Conservation (phyloP, 2,113 vertebrate genomes). For the Hipposideros armiger region DNA sequence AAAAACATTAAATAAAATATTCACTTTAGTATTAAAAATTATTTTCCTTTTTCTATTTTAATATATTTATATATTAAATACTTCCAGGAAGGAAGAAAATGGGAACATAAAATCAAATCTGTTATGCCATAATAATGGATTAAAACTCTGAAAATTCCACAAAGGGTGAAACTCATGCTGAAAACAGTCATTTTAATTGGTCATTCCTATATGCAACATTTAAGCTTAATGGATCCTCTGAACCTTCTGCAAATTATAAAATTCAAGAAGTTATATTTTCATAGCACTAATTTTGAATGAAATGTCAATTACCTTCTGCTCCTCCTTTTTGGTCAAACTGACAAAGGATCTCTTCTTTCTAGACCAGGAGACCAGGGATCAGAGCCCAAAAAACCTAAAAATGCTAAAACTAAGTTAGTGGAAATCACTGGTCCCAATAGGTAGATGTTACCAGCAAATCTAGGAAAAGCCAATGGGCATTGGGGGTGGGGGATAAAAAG, state of each 20-base stretch:
- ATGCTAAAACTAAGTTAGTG: neutral
- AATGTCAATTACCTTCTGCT: neutral
- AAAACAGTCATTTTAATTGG: neutral
- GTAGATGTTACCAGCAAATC: neutral
- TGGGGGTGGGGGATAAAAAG: neutral
- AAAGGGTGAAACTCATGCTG: neutral
- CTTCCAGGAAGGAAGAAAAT: neutral
- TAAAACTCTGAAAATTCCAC: conserved; percentile 9
- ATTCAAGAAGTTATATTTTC: conserved; percentile 11
- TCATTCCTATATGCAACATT: neutral
- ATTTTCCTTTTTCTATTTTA: neutral
- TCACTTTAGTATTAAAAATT: neutral
- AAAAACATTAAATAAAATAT: neutral
- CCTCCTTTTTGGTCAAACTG: neutral
- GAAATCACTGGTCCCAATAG: neutral
- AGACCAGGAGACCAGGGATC: neutral
- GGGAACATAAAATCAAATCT: neutral
- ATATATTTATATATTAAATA: neutral
- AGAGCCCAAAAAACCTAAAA: neutral
- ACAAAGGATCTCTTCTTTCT: neutral
- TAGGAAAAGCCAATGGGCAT: neutral
- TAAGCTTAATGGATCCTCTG: neutral
- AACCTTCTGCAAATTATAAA: conserved; percentile 28
- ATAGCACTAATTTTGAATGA: neutral
- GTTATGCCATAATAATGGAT: neutral